Base-by-base conservation (phyloP, 1,140 invertebrate genomes). In the Harpegnathos saltator region DNA sequence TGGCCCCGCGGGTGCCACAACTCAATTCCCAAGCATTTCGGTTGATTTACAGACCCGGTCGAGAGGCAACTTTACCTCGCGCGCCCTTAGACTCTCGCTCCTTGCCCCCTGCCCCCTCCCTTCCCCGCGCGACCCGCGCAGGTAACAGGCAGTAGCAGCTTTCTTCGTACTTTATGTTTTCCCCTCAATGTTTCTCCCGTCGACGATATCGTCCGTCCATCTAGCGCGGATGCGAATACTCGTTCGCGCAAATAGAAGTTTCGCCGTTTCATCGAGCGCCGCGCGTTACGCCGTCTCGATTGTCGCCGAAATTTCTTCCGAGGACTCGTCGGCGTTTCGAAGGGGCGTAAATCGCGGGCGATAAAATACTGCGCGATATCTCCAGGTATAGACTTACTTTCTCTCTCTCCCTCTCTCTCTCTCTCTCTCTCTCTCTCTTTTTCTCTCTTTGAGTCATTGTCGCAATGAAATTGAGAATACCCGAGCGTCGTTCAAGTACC, bases 1-100 rank as follows among this genome's bases (percentile, higher is more conserved):
- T 83, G 85, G 85, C 82, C 90, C 90, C 90, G 54, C 68, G 90
- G 89, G 90, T 78, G 81, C 89, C 89, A 91, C 89, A 91, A 91
- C 89, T 91, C 89, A 90, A 91, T 90, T 91, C 84, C 81, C 61
- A 73, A 89, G 83, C 87, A 90, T 91, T 90, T 90, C 89, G 85
- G 85, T 88, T 91, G 89, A 90, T 91, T 91, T 91, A 90, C 89
- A 84, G 85, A 85, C 73, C 74, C 69, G 69, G 71, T 68, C 72
- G 65, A 80, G 17, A 66, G 82, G 81, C 82, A 89, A 90, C 86
- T 86, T 89, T 73, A 56, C 50, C 56, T 69, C 71, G 15, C 48
- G 48, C 4, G 52, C 52, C 29, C 83, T 73, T 38, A 68, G 59
- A 66, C 17, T 72, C 17, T 4, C 4, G 15, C 15, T 14, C 0